Conservation (phyloP, 2,888 invertebrate genomes). For the Sphinx pinastri region DNA sequence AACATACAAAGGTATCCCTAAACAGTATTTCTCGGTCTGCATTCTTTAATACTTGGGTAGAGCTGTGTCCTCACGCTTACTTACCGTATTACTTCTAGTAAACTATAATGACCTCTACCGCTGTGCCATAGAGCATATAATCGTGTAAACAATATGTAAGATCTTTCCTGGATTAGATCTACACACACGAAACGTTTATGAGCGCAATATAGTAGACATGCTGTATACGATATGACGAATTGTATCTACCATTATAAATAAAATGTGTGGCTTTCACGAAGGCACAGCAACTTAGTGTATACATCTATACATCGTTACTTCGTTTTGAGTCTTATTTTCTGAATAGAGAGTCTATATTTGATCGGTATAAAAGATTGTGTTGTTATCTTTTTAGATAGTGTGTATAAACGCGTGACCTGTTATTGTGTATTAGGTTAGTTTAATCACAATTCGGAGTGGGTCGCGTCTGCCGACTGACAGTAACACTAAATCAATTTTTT, state of each 20-base stretch:
- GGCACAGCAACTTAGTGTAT: conserved; percentile 70
- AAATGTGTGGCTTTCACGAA: conserved; percentile 83
- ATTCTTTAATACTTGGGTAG: conserved; percentile 79
- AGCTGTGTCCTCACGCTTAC: conserved; percentile 68
- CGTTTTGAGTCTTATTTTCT: conserved; percentile 37
- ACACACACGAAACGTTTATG: conserved; percentile 72
- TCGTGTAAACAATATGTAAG: conserved; percentile 18
- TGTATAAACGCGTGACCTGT: conserved; percentile 81
- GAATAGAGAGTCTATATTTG: conserved; percentile 35
- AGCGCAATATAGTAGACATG: conserved; percentile 73
- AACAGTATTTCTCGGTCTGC: conserved; percentile 81
- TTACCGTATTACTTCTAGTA: conserved; percentile 60
- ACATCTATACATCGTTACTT: conserved; percentile 45
- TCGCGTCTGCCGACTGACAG: conserved; percentile 66
- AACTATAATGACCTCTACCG: conserved; percentile 40
- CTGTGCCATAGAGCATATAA: conserved; percentile 37
- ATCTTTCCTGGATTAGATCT: conserved; percentile 38
- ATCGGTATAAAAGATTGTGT: neutral
- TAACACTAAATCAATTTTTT: conserved; percentile 66
- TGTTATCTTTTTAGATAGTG: conserved; percentile 50
- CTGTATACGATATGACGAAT: conserved; percentile 80
- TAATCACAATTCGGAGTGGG: conserved; percentile 84
- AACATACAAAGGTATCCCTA: conserved; percentile 68
- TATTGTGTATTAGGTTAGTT: conserved; percentile 83
- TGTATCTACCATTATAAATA: conserved; percentile 80